Conservation (phyloP, 2,888 invertebrate species). For the Stenotaenia linearis region DNA sequence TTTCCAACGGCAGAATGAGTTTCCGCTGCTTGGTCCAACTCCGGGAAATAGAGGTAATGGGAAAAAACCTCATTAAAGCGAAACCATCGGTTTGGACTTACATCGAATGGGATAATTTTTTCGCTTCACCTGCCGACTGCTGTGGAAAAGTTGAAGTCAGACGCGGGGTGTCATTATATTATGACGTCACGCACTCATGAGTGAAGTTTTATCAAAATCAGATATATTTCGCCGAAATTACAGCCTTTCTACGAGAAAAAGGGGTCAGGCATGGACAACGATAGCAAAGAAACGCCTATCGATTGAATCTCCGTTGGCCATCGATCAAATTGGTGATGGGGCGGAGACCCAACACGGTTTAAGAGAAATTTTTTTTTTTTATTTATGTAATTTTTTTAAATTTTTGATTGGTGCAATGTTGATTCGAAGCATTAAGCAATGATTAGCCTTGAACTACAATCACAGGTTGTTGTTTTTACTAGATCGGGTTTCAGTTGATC, state of each 20-base stretch:
- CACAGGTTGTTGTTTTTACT: slow-evolving; percentile 19
- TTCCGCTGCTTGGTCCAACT: not conserved
- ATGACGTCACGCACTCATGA: not conserved
- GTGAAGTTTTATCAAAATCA: not conserved
- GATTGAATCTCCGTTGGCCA: slow-evolving; percentile 1
- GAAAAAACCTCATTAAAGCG: not conserved
- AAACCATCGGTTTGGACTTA: not conserved
- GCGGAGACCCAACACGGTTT: not conserved
- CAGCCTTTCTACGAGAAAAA: not conserved
- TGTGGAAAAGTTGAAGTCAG: not conserved
- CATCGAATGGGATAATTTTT: no score
- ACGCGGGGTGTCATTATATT: not conserved
- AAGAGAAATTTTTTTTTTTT: not conserved
- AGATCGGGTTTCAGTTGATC: slow-evolving; percentile 10
- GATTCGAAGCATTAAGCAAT: not conserved
- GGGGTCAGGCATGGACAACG: not conserved
- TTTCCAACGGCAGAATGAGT: not conserved
- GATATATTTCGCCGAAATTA: not conserved
- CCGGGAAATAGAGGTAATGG: not conserved
- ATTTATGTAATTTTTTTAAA: not conserved
- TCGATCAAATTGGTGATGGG: slow-evolving; percentile 19
- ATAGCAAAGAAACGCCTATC: not conserved
- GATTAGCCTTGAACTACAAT: slow-evolving; percentile 7
- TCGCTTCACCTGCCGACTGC: not conserved
- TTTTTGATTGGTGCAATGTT: not conserved